Evolutionary conservation across 2,113 vertebrate species (phyloP), one percentile per base, ranked within the genome.

Genomic region (Callipepla californica): DNA sequence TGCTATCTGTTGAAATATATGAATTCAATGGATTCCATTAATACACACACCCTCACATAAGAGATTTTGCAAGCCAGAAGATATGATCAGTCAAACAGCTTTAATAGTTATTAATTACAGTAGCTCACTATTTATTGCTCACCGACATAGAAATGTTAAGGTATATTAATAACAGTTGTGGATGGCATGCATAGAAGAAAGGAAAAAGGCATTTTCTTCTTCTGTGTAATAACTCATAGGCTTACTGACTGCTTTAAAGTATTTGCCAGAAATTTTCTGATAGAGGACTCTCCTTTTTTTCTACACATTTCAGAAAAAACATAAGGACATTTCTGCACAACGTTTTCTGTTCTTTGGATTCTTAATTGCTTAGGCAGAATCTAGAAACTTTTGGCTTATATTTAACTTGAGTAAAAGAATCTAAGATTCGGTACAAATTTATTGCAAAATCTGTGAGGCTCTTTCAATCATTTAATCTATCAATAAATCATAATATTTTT

Each of bases 21-120:
- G 94, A 98, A 97, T 98, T 97, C 98, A 98, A 97, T 98, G 97
- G 95, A 96, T 97, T 98, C 97, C 94, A 97, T 98, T 98, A 98
- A 98, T 96, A 92, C 94, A 96, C 74, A 95, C 96, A 98, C 93
- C 96, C 97, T 97, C 96, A 97, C 94, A 97, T 96, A 96, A 97
- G 97, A 97, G 96, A 98, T 97, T 98, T 94, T 91, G 94, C 94
- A 92, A 97, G 93, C 89, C 79, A 96, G 95, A 96, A 97, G 97
- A 97, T 97, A 97, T 87, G 96, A 97, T 97, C 97, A 97, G 97
- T 98, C 97, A 97, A 98, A 97, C 87, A 93, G 70, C 85, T 98
- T 98, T 98, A 98, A 98, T 97, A 97, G 96, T 98, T 98, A 98
- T 97, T 98, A 98, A 98, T 98, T 98, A 96, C 90, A 93, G 90